Conservation (phyloP, 2,113 vertebrate species). For the Phyllostomus discolor region DNA sequence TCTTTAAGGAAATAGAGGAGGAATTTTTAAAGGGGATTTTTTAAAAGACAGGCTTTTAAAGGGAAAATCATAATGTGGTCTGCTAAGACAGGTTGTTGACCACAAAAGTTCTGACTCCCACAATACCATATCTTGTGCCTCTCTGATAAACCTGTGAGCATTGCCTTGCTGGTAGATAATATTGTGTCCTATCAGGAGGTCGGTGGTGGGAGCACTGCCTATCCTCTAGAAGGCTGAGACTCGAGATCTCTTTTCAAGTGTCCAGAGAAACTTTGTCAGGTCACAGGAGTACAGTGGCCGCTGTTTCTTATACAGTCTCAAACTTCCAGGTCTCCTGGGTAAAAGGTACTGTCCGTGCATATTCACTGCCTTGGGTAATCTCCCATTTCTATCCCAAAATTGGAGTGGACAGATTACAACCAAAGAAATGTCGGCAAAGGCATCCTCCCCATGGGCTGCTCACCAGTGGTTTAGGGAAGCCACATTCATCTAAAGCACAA, state of each 20-base stretch:
- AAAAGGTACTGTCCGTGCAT: not conserved
- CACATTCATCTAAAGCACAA: not conserved
- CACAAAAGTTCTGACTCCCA: not conserved
- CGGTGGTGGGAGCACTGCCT: not conserved
- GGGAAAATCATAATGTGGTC: not conserved
- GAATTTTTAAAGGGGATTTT: not conserved
- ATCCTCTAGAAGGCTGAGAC: not conserved
- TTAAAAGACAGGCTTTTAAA: not conserved
- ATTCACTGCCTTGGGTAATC: not conserved
- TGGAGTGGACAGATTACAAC: not conserved
- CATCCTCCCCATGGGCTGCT: not conserved
- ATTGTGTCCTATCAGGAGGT: not conserved
- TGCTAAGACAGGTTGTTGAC: not conserved
- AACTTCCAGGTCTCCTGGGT: not conserved
- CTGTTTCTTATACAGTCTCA: not conserved
- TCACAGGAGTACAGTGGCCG: not conserved
- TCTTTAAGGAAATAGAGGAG: constrained; percentile 30
- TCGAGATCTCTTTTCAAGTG: not conserved
- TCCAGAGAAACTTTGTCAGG: not conserved
- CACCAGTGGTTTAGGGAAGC: not conserved
- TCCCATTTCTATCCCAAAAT: not conserved
- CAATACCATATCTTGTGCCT: not conserved
- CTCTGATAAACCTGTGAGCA: not conserved
- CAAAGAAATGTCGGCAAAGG: not conserved
- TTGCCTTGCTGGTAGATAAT: not conserved